These are phyloP conservation scores for Mobula hypostoma DNA, from an alignment of 2,113 vertebrate species.

Conservation along the genomic window DNA sequence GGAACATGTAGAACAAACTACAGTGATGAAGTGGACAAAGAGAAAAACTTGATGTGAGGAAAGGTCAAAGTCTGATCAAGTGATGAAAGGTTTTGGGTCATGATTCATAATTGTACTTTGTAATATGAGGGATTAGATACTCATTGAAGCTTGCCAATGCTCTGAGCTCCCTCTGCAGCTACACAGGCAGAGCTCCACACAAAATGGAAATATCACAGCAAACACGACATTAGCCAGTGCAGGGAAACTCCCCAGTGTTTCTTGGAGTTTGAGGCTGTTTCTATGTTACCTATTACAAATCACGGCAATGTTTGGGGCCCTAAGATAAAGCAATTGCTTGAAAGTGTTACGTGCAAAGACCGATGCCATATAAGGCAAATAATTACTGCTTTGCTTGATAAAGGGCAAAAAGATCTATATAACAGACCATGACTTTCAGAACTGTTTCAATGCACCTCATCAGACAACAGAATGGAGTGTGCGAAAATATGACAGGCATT, in stretches of 20 bases:
- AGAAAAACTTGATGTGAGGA: background rate
- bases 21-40: background rate
- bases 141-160: background rate
- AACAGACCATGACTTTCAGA: background rate
- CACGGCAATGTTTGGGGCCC: background rate
- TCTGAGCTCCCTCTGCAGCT: background rate
- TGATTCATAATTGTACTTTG: background rate
- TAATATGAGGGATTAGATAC: background rate
- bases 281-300: background rate
- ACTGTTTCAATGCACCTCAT: background rate
- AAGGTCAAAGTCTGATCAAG: background rate
- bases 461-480: background rate
- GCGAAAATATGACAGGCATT: background rate
- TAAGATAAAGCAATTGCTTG: background rate
- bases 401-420: background rate
- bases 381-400: background rate
- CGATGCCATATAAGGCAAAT: background rate
- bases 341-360: background rate
- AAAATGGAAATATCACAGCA: background rate
- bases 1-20: background rate
- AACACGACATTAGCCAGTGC: background rate
- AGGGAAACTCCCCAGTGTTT: background rate
- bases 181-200: background rate
- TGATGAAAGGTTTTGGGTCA: background rate
- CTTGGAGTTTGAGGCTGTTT: background rate